Evolutionary conservation across 2,797 vertebrate genomes (phyloP).

Genomic region (Acanthurus lineatus): DNA sequence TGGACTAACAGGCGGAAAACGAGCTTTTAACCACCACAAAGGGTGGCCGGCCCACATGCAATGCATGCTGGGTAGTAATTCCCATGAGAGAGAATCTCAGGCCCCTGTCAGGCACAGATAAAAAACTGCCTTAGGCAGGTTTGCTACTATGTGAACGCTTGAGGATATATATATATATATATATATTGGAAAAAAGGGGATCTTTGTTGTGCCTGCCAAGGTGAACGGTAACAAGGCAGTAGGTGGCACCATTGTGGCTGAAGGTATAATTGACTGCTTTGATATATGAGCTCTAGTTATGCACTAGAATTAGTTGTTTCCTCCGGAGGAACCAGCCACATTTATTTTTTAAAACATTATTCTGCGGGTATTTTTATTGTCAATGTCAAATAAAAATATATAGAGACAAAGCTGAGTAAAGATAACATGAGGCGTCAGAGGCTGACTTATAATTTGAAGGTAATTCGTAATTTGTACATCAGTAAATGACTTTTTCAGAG

Average conservation of each 20-base stretch:
- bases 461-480: background rate
- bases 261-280: constrained; percentile 68
- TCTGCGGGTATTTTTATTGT: constrained; percentile 3
- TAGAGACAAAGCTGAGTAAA: background rate
- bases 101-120: constrained; percentile 80
- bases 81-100: constrained; percentile 80
- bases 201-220: constrained; percentile 60
- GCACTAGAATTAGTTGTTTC: constrained; percentile 20
- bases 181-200: constrained; percentile 35
- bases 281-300: constrained; percentile 39
- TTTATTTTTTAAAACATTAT: constrained; percentile 22
- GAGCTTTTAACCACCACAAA: constrained; percentile 99
- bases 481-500: background rate
- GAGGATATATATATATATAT: constrained; percentile 69
- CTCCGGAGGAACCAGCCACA: constrained; percentile 7
- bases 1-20: constrained; percentile 99
- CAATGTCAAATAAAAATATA: background rate
- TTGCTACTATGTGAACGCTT: constrained; percentile 64
- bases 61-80: constrained; percentile 83
- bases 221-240: constrained; percentile 39
- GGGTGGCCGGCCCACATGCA: constrained; percentile 80
- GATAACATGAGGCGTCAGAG: too few relatives aligned
- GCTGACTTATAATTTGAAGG: background rate
- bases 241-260: constrained; percentile 51
- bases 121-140: constrained; percentile 75